Conservation (phyloP, 2,113 vertebrate species). For the Tragulus kanchil region DNA sequence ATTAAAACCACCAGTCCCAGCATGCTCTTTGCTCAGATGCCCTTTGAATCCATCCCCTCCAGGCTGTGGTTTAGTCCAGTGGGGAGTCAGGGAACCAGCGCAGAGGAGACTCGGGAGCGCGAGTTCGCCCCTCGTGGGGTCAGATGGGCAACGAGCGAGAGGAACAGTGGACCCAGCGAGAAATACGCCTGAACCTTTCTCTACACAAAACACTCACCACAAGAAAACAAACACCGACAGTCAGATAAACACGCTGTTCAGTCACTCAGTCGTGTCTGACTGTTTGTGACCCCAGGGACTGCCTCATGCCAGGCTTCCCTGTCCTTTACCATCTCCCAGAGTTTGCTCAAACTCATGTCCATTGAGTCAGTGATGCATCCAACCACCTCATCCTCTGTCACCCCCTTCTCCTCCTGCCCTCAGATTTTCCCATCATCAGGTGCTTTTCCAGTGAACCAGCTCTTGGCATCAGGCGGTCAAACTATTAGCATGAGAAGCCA, state of each 20-base stretch:
- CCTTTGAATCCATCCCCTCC: background rate
- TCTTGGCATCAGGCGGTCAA: background rate
- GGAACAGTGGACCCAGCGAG: background rate
- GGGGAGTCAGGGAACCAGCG: background rate
- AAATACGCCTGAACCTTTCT: background rate
- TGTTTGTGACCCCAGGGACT: background rate
- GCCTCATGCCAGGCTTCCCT: background rate
- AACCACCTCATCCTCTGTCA: background rate
- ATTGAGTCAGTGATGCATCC: background rate
- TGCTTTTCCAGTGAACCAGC: background rate
- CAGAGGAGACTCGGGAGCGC: background rate
- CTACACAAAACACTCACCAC: background rate
- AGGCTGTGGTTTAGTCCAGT: background rate
- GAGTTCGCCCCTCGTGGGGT: fast-evolving
- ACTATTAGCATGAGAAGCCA: background rate
- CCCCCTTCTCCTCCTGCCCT: background rate
- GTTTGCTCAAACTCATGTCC: background rate
- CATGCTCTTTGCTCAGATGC: background rate
- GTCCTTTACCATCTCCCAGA: background rate
- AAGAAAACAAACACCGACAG: background rate
- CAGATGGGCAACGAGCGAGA: background rate
- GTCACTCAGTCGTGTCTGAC: background rate
- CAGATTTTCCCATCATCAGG: background rate
- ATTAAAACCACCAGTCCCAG: background rate
- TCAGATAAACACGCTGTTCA: background rate